phyloP scores from a whole-genome alignment of 2,113 vertebrate genomes.

The Porphyrio hochstetteri region DNA sequence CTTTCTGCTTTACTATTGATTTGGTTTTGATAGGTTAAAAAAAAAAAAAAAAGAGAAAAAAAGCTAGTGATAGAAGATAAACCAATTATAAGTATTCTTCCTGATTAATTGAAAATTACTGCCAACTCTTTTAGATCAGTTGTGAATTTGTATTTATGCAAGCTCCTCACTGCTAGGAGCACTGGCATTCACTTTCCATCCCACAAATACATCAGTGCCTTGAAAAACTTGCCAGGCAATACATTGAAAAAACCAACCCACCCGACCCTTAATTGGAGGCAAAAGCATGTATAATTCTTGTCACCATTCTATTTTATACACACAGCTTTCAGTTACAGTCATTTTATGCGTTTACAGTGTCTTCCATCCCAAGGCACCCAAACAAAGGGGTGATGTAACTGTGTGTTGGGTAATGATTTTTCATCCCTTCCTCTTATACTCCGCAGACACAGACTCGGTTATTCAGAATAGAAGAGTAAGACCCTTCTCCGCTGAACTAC shows the following conservation, averaged over 20 bases:
- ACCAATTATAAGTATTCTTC: neutral
- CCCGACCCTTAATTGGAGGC: neutral
- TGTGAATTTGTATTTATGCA: neutral
- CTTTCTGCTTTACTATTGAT: neutral
- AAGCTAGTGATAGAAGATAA: neutral
- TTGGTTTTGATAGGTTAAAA: neutral
- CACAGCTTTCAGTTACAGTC: neutral
- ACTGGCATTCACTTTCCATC: neutral
- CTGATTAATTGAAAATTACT: neutral
- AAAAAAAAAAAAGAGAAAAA: neutral
- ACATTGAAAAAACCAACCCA: neutral
- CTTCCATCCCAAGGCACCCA: slow-evolving; percentile 34
- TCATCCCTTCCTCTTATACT: slow-evolving; percentile 1
- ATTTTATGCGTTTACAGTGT: neutral
- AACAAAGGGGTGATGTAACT: slow-evolving; percentile 44
- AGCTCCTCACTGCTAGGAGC: neutral
- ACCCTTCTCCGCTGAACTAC: neutral
- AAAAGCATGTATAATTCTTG: neutral
- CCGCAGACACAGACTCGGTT: slow-evolving; percentile 1
- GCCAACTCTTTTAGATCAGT: neutral
- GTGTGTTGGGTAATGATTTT: slow-evolving; percentile 16
- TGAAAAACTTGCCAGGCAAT: neutral
- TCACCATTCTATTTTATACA: neutral
- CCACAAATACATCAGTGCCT: neutral
- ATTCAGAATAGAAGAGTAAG: neutral